Percentiles rank a stretch among this genome's conserved stretches.
Conservation (phyloP, 2,113 vertebrate species). For the Corythaixoides concolor region DNA sequence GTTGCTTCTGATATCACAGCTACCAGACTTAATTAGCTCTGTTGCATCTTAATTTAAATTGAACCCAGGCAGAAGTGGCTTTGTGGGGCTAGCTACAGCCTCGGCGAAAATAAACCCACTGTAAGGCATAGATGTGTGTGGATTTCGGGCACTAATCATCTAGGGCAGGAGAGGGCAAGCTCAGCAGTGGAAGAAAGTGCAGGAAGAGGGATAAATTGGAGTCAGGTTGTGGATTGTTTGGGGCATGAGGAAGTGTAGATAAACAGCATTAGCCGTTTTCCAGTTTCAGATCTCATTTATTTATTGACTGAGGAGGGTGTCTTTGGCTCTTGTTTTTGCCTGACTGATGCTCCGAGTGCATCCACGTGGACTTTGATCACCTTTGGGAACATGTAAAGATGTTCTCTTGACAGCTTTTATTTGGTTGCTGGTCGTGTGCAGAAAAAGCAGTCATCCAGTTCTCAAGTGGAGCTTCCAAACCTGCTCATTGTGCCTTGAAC, state of each 20-base stretch:
- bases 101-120: background rate
- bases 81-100: background rate
- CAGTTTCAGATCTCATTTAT: background rate
- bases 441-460: background rate
- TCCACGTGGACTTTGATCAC: background rate
- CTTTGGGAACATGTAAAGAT: background rate
- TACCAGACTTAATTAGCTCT: background rate
- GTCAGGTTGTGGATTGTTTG: background rate
- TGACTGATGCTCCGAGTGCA: background rate
- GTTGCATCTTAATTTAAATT: conserved; percentile 23
- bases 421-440: background rate
- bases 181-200: background rate
- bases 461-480: background rate
- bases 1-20: background rate
- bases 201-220: background rate
- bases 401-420: background rate
- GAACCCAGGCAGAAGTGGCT: conserved; percentile 23
- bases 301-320: background rate
- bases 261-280: background rate
- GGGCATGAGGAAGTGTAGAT: background rate
- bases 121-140: background rate
- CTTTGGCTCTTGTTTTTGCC: background rate
- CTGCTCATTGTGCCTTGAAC: background rate
- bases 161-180: background rate
- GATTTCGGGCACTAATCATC: background rate